Conservation (phyloP, 1,140 invertebrate genomes). For the Steinernema khuongi region DNA sequence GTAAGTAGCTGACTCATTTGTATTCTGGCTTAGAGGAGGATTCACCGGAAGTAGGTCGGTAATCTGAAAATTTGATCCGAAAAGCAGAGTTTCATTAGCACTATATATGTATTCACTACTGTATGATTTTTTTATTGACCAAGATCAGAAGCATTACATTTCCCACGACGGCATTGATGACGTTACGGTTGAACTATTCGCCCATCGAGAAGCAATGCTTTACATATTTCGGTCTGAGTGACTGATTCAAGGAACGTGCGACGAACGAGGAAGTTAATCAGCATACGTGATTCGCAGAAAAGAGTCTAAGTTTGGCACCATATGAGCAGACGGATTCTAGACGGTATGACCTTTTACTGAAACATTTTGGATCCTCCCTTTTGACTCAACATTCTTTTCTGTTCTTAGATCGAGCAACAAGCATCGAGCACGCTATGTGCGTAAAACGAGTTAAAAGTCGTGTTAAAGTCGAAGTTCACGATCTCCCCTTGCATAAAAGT, state of each 20-base stretch:
- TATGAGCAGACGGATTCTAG: background rate
- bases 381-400: too few species aligned
- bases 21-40: background rate
- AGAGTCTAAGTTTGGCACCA: background rate
- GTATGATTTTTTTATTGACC: conserved; percentile 23
- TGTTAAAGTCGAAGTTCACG: too few species aligned
- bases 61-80: background rate
- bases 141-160: conserved; percentile 50
- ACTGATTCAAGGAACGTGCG: too few species aligned
- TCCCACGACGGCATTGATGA: conserved; percentile 51
- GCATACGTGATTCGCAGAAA: background rate
- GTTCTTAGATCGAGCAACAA: too few species aligned
- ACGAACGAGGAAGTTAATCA: too few species aligned
- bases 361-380: background rate
- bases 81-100: background rate
- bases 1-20: background rate
- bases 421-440: too few species aligned
- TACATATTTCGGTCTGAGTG: too few species aligned
- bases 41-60: background rate
- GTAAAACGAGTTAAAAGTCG: too few species aligned
- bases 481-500: too few species aligned
- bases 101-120: conserved; percentile 31
- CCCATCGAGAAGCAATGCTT: too few species aligned
- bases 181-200: conserved; percentile 51
- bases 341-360: background rate